Base-by-base conservation (phyloP, 2,888 invertebrate species). In the Campoplex nolae region DNA sequence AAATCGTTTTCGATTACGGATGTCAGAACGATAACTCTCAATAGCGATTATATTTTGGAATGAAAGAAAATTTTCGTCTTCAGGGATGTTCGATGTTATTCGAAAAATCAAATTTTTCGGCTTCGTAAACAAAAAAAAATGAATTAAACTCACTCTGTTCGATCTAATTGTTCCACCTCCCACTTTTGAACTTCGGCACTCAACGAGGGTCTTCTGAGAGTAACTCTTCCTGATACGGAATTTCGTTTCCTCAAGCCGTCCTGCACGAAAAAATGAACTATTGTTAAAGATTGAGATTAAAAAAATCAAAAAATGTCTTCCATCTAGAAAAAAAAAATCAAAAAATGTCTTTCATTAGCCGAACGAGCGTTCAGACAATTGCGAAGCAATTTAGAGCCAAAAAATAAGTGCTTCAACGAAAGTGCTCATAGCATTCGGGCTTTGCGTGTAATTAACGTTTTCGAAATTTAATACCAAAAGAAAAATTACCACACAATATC, bases 181-280 rank as follows among this genome's bases (percentile, higher is more conserved):
- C 90, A 91, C 70, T 92, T 92, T 65, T 91, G 92, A 18, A 89
- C 89, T 54, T 94, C 94, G 85, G 89, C 91, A 80, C 88, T 92
- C 67, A 94, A 88, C 7, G 94, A 94, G 7, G 94, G 93, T 75
- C 93, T 92, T 85, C 94, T 92, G 18, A 92, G 68, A n/a, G 91
- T 92, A 77, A 93, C 90, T 85, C 92, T 92, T 80, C 94, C 94
- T 51, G 92, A 92, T 74, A 94, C 91, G 35, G 94, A 93, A 83
- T 93, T 93, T 83, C 94, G 91, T 87, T 93, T 94, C 71, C 92
- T 92, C 48, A 90, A 84, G 35, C 86, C 89, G 38, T 92, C 92
- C 90, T 94, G 89, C 77, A 91, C 85, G 32, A 62, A 85, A 13
- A 6, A 51, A 68, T 73, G 28, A 76, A 76, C n/a, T 6, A 8